These are phyloP conservation scores for Drosophila subpulchrella DNA, from an alignment of 1,140 invertebrate genomes.

Conservation along the genomic window DNA sequence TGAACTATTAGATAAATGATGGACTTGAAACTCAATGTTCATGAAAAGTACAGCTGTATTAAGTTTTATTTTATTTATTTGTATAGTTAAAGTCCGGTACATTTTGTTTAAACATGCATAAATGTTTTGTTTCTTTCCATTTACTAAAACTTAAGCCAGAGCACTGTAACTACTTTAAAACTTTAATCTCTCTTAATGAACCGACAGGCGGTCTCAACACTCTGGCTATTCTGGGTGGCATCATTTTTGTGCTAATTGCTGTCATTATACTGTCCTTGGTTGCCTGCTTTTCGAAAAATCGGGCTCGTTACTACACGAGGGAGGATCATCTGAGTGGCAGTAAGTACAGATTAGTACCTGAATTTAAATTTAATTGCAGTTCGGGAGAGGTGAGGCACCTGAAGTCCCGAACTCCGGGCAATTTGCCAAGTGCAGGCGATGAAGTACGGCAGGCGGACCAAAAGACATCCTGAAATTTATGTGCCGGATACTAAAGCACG, in stretches of 20 bases:
- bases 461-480: slow-evolving; percentile 64
- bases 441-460: slow-evolving; percentile 53
- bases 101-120: too few relatives aligned
- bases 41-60: too few relatives aligned
- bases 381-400: slow-evolving; percentile 3
- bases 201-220: slow-evolving; percentile 81
- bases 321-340: slow-evolving; percentile 86
- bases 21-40: too few relatives aligned
- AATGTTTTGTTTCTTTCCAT: too few relatives aligned
- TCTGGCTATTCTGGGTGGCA: slow-evolving; percentile 81
- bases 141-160: too few relatives aligned
- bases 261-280: slow-evolving; percentile 84
- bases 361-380: slow-evolving; percentile 50
- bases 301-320: slow-evolving; percentile 89
- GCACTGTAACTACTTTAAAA: slow-evolving; percentile 1
- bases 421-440: slow-evolving; percentile 49
- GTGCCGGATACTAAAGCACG: slow-evolving; percentile 39
- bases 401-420: slow-evolving; percentile 24
- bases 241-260: slow-evolving; percentile 82
- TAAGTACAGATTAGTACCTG: slow-evolving; percentile 52
- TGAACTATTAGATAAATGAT: too few relatives aligned
- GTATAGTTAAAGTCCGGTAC: too few relatives aligned
- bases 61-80: too few relatives aligned
- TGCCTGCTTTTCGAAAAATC: slow-evolving; percentile 87
- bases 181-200: slow-evolving; percentile 9